Base-by-base conservation (phyloP, 1,140 invertebrate genomes). In the Anastatus disparis region DNA sequence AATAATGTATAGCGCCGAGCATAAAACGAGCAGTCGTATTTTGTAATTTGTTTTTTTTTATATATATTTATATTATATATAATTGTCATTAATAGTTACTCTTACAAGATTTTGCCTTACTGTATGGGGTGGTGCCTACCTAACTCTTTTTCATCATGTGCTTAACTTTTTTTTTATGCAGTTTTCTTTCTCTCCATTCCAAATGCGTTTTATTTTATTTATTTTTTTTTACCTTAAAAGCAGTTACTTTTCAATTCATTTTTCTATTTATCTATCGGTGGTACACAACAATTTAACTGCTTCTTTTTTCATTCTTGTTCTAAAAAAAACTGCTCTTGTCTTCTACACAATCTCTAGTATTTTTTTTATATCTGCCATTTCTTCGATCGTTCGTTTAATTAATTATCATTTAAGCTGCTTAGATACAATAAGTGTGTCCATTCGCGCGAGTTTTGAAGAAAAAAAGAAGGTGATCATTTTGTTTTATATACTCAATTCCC, bases 1-100 rank as follows among this genome's bases (percentile, higher is more conserved):
- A 83, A 82, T 62, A 53, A 64, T 82, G 80, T 80, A 82, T 84
- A 83, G 79, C 82, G 82, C 79, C 80, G 82, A 83, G 81, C 81
- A 81, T 82, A 82, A 83, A 83, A 82, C 81, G 80, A 83, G 81
- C 80, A 84, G 78, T 82, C 79, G 76, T 83, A 81, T 75, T 78
- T 76, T 76, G 76, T 70, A 70, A 70, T 70, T 70, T 42, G 46
- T 77, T 68, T 53, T 55, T 48, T 77, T 77, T 46, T 46, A 24
- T 68, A 59, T 68, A 48, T 56, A 68, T 58, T 58, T 68, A 58
- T 68, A 52, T 62, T 70, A 48, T 70, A 62, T 70, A 81, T 82
- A 77, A 82, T 82, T 75, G 79, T 84, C 75, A 81, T 82, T 82
- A 82, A 79, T 83, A 81, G n/a, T 82, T 82, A 79, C 71, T 77